Evolutionary conservation across 2,113 vertebrate genomes (phyloP).

Genomic region (Sphyrna mokarran): DNA sequence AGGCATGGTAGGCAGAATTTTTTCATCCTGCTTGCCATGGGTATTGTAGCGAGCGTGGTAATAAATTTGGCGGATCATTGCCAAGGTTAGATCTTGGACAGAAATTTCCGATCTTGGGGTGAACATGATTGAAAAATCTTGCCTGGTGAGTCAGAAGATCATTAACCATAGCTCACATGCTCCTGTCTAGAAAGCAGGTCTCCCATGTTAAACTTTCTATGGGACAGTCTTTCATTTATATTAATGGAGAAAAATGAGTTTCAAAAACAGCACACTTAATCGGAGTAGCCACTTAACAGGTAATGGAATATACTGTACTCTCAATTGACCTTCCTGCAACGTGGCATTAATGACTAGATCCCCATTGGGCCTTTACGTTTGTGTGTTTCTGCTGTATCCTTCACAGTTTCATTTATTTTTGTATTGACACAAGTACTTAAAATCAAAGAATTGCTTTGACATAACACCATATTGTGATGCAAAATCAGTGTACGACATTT

Average conservation of each 20-base stretch:
- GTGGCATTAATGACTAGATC: constrained; percentile 29
- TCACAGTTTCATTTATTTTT: constrained; percentile 28
- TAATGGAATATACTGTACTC: neutral
- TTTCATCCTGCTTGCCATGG: too few species aligned
- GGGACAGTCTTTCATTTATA: neutral
- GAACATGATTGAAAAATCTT: too few species aligned
- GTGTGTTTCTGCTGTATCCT: constrained; percentile 13
- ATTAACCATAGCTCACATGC: too few species aligned
- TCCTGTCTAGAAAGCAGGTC: neutral
- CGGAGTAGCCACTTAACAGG: constrained; percentile 35
- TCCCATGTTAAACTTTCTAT: neutral
- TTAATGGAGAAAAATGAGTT: constrained; percentile 8
- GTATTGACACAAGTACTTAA: constrained; percentile 37
- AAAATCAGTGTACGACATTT: constrained; percentile 33
- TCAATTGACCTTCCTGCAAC: constrained; percentile 17
- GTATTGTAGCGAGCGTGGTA: too few species aligned
- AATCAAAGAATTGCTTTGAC: constrained; percentile 31
- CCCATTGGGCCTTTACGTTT: constrained; percentile 13
- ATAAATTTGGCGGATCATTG: too few species aligned
- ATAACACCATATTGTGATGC: constrained; percentile 30
- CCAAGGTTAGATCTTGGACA: too few species aligned
- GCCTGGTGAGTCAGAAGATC: neutral
- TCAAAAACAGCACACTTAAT: constrained; percentile 22
- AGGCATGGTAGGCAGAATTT: too few species aligned
- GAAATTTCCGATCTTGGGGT: too few species aligned